These are phyloP conservation scores for Syrrhaptes paradoxus DNA, from an alignment of 2,113 vertebrate species.

Conservation along the genomic window DNA sequence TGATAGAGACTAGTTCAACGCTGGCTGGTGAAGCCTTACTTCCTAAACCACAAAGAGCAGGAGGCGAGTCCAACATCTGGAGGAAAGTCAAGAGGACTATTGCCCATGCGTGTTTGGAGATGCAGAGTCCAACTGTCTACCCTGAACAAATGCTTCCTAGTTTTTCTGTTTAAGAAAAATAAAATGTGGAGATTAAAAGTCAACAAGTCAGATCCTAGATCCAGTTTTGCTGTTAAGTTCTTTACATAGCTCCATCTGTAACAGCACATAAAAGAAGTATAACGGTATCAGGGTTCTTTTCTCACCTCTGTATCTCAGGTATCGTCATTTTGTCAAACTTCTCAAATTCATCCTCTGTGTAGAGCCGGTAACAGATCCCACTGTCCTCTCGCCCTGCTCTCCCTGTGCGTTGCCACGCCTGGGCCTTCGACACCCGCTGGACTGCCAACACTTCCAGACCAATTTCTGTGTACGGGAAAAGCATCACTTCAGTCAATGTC, in stretches of 20 bases:
- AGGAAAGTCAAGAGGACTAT: background rate
- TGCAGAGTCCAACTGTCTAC: background rate
- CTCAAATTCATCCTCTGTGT: slow-evolving; percentile 93
- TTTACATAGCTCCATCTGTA: background rate
- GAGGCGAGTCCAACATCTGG: background rate
- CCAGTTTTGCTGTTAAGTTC: background rate
- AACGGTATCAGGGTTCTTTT: background rate
- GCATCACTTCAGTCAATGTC: background rate
- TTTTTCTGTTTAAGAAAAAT: background rate
- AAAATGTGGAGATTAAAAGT: background rate
- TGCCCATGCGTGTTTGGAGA: background rate
- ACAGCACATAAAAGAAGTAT: background rate
- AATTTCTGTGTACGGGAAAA: slow-evolving; percentile 75
- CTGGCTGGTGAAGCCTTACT: background rate
- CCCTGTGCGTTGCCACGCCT: slow-evolving; percentile 95
- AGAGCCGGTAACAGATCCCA: slow-evolving; percentile 90
- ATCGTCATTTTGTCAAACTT: slow-evolving; percentile 87
- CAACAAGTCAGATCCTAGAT: background rate
- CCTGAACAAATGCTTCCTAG: background rate
- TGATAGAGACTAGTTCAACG: background rate
- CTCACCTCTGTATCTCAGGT: slow-evolving; percentile 96
- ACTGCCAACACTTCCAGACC: slow-evolving; percentile 93
- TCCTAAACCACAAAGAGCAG: background rate
- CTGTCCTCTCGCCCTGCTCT: slow-evolving; percentile 91
- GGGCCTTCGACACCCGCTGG: slow-evolving; percentile 92